These are phyloP conservation scores for Hyperoplus lanceolatus DNA, from an alignment of 2,797 vertebrate genomes.

Conservation along the genomic window DNA sequence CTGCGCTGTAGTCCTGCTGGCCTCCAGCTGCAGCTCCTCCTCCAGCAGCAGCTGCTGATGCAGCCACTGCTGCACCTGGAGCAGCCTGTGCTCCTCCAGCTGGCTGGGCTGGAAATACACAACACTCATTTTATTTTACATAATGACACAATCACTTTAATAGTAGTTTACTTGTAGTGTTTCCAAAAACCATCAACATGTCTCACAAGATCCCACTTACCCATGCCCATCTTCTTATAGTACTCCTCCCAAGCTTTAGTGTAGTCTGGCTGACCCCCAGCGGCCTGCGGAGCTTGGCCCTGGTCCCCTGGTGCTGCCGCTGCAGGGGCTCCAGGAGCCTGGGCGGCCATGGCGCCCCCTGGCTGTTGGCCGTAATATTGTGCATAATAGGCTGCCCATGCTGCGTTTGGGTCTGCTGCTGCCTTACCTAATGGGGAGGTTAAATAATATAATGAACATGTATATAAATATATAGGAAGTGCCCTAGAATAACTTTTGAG, in stretches of 20 bases:
- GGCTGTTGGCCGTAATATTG: conserved; percentile 96
- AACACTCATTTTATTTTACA: neutral
- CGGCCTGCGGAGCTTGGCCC: conserved; percentile 83
- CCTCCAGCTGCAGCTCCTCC: conserved; percentile 77
- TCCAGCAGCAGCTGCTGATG: conserved; percentile 47
- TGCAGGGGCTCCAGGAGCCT: conserved; percentile 83
- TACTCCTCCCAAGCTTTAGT: conserved; percentile 97
- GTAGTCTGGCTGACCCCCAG: conserved; percentile 91
- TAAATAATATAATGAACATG: neutral
- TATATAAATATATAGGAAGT: neutral
- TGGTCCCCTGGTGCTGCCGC: conserved; percentile 83
- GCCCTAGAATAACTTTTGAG: neutral
- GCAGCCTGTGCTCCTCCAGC: conserved; percentile 70
- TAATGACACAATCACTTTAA: neutral
- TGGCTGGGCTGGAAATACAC: conserved; percentile 74
- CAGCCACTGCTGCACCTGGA: conserved; percentile 59
- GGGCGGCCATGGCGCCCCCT: conserved; percentile 87
- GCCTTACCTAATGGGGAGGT: conserved; percentile 84
- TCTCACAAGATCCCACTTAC: conserved; percentile 70
- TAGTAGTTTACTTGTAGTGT: neutral
- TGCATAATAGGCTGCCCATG: conserved; percentile 96
- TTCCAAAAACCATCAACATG: neutral
- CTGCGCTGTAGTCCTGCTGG: conserved; percentile 94
- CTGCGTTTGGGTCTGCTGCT: conserved; percentile 91
- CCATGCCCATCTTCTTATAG: conserved; percentile 95